These are phyloP conservation scores for Dromococcyx pavoninus DNA, from an alignment of 2,797 vertebrate genomes.

Conservation along the genomic window DNA sequence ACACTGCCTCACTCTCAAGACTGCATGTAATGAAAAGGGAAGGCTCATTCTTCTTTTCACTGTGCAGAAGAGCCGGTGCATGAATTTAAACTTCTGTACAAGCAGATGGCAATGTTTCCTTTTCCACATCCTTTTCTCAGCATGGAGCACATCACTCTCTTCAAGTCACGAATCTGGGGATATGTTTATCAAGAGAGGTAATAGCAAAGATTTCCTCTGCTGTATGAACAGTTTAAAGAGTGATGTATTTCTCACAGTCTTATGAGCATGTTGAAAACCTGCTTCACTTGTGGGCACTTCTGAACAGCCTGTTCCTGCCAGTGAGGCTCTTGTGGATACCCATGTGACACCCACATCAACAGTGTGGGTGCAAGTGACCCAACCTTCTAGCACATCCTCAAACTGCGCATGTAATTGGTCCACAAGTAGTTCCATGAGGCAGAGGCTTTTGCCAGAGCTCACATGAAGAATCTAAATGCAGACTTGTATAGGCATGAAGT, in stretches of 20 bases:
- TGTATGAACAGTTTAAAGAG: not conserved
- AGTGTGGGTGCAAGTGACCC: not conserved
- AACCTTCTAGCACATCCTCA: not conserved
- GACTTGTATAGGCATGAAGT: not conserved
- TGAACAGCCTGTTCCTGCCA: not conserved
- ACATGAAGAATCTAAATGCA: not conserved
- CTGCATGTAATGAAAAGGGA: not conserved
- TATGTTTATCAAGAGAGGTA: slow-evolving; percentile 29
- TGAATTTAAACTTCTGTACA: slow-evolving; percentile 17
- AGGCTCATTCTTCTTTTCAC: not conserved
- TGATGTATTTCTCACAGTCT: not conserved
- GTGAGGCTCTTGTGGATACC: not conserved
- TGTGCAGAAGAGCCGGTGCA: not conserved
- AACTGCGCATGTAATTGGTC: not conserved
- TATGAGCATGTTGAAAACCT: not conserved
- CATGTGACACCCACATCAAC: not conserved
- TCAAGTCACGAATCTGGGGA: not conserved
- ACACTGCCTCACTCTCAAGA: not conserved
- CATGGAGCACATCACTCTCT: not conserved
- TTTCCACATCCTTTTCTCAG: not conserved
- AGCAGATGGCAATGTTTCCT: slow-evolving; percentile 36
- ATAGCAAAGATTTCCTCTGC: slow-evolving; percentile 15
- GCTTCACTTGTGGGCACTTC: not conserved
- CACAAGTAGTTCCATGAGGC: not conserved
- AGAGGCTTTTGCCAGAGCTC: not conserved